Evolutionary conservation across 2,888 invertebrate genomes (phyloP), one percentile per base, ranked within the genome.

Genomic region (Lithosia quadra): DNA sequence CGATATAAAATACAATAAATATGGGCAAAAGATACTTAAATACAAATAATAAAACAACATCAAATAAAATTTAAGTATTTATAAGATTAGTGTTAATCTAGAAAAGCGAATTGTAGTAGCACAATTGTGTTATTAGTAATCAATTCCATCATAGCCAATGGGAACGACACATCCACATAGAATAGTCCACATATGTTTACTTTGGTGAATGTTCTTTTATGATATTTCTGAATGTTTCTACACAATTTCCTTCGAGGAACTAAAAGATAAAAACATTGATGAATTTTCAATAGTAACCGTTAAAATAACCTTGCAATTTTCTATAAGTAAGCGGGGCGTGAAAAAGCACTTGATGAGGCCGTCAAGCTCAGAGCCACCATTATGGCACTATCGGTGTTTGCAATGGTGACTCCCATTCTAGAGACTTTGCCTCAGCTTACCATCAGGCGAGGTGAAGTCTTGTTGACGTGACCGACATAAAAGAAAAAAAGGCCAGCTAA

Each of bases 11-110:
- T 28, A 28, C 28, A 28, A 28, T 28, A 28, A 2, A 28, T 28
- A 28, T 28, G 5, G 28, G 28, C 5, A 28, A 28, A 4, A 13
- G 10, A 21, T 8, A n/a, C 96, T 0, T 95, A 96, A 21, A 33
- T 92, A 4, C 95, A 92, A 79, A 93, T 0, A 87, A 89, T 0
- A 90, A 95, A 13, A 49, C n/a, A n/a, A n/a, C n/a, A 49, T 15
- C 1, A 18, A 49, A 13, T 13, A 1, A 18, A 18, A 18, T 18
- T 15, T 49, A 11, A 49, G 2, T 2, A 49, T 49, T 49, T 2
- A 28, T 49, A 49, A 49, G 18, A 15, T 49, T 4, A 49, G 18
- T 18, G 18, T 18, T 15, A 49, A 18, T 5, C 1, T 1, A 49
- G 4, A 49, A 49, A 49, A 49, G 49, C 49, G 18, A 49, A 49